Percentiles rank a stretch among this genome's conserved stretches.
phyloP scores from a whole-genome alignment of 2,888 invertebrate genomes.

The Candidula unifasciata region DNA sequence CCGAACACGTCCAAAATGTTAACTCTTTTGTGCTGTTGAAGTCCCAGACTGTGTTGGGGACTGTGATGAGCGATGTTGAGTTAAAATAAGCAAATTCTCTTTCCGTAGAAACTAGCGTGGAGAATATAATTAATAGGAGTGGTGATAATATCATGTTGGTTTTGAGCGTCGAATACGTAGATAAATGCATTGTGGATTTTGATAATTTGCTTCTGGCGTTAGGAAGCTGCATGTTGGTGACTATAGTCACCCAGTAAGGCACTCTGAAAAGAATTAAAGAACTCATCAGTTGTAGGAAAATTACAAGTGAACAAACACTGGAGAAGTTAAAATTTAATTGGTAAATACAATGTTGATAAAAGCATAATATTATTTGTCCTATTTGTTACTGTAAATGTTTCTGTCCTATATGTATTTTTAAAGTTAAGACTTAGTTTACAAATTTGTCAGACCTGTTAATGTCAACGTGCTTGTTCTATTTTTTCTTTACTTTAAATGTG shows the following conservation, averaged over 20 bases:
- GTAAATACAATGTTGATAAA: background rate
- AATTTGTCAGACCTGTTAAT: too few species aligned
- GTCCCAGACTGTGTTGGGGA: constrained; percentile 44
- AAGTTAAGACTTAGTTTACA: too few species aligned
- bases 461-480: too few species aligned
- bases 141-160: background rate
- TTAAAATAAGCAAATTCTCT: constrained; percentile 43
- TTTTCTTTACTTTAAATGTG: too few species aligned
- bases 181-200: background rate
- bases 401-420: too few species aligned
- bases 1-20: constrained; percentile 47
- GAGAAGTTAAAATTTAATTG: background rate
- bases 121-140: background rate
- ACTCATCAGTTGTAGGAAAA: background rate
- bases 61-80: constrained; percentile 39
- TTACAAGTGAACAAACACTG: background rate
- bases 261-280: background rate
- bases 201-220: too few species aligned
- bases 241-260: background rate
- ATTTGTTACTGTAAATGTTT: too few species aligned
- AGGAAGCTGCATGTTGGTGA: background rate
- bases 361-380: too few species aligned
- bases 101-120: background rate
- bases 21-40: constrained; percentile 33
- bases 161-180: background rate